Conservation (phyloP, 2,797 vertebrate genomes). For the Numenius phaeopus region DNA sequence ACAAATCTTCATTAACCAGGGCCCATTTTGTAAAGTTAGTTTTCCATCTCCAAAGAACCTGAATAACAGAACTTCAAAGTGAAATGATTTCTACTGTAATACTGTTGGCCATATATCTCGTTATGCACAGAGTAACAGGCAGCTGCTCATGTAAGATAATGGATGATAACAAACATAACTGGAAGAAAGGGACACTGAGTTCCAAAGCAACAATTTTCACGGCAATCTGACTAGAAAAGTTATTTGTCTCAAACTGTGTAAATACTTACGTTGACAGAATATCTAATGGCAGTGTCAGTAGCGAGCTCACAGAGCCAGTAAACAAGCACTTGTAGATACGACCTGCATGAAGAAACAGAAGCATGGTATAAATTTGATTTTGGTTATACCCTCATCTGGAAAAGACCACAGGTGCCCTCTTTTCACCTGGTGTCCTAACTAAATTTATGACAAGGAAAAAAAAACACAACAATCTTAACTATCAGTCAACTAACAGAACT, state of each 20-base stretch:
- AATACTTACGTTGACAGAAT: conserved; percentile 97
- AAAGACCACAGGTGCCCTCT: not conserved
- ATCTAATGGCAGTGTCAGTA: conserved; percentile 95
- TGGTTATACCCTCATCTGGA: not conserved
- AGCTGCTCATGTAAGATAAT: not conserved
- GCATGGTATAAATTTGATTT: accelerated
- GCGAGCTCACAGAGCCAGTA: conserved; percentile 98
- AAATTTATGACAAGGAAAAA: not conserved
- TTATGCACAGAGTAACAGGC: accelerated
- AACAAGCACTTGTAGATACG: conserved; percentile 99
- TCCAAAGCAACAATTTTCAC: not conserved
- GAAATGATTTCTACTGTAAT: not conserved
- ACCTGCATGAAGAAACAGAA: conserved; percentile 79
- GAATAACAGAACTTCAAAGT: not conserved
- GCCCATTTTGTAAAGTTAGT: not conserved
- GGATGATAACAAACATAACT: not conserved
- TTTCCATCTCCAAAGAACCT: not conserved
- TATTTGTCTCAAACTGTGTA: not conserved
- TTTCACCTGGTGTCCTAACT: not conserved
- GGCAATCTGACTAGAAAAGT: not conserved
- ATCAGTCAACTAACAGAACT: not conserved
- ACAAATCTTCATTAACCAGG: not conserved
- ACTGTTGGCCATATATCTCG: accelerated
- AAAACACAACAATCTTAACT: not conserved
- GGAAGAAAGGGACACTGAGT: not conserved